These are phyloP conservation scores for Hemitrygon akajei DNA, from an alignment of 2,797 vertebrate species.

Conservation along the genomic window DNA sequence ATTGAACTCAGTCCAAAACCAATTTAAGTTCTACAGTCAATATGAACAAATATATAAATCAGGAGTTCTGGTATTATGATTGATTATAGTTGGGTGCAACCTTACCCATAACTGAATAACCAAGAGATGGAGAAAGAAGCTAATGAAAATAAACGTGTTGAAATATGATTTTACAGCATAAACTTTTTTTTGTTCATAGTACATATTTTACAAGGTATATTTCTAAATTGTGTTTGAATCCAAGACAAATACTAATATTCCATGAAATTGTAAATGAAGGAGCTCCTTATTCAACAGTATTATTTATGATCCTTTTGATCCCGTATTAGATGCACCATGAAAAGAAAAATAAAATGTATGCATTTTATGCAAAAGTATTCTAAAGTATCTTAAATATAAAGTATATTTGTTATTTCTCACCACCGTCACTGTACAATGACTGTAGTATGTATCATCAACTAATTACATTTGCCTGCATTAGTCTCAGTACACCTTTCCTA, in stretches of 20 bases:
- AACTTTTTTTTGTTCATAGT: neutral
- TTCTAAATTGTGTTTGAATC: slow-evolving; percentile 8
- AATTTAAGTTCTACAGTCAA: neutral
- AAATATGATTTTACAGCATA: neutral
- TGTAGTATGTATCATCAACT: no score
- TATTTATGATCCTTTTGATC: neutral
- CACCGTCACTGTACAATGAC: no score
- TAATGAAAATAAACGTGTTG: neutral
- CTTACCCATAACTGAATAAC: neutral
- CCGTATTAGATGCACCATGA: neutral
- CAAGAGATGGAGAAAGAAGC: neutral
- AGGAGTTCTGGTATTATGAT: neutral
- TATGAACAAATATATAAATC: slow-evolving; percentile 10
- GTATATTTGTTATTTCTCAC: neutral
- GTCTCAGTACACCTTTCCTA: no score
- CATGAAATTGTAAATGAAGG: neutral
- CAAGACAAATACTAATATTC: neutral
- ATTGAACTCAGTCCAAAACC: slow-evolving; percentile 23
- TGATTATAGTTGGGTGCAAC: neutral
- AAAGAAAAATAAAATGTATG: neutral
- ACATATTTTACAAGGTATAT: neutral
- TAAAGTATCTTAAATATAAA: neutral
- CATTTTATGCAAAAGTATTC: neutral
- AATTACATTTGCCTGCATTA: no score
- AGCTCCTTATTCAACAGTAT: no score